Evolutionary conservation across 2,888 invertebrate species (phyloP), one percentile per base, ranked within the genome.

Genomic region (Hydrotaea cyrtoneurina): DNA sequence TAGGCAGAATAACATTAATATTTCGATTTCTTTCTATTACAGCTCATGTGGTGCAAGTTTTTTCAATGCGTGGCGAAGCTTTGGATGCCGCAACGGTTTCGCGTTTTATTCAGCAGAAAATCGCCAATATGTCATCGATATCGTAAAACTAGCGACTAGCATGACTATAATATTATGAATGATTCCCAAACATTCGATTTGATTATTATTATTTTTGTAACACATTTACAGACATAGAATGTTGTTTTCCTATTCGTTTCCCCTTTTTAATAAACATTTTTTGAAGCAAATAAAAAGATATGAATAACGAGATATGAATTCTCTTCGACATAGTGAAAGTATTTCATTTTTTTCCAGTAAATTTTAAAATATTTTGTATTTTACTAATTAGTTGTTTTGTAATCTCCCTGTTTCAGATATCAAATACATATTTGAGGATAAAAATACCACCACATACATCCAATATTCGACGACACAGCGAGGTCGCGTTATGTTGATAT

Each of bases 391-490:
- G 13, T 0, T 31, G 10, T 19, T 19, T 64, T 64, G 15, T 76
- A 11, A 72, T 0, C 79, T 84, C 17, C 86, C 26, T 80, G 23
- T 88, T 88, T 10, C 87, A 89, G 89, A 87, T 81, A 87, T 90
- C 15, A 90, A 89, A 82, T 90, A 89, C 36, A 86, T 91, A 13
- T 89, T 89, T 74, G 91, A 91, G 80, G 90, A 91, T 57, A 91
- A 91, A 77, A 88, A 88, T 69, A 88, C 89, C n/a, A 88, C 88
- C 69, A 88, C 89, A 7, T 89, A 90, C 59, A 88, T 92, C n/a
- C 92, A 91, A 82, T 92, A 92, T 86, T 89, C 92, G 26, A 92
- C 92, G 72, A 93, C 92, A 0, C 92, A 93, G 84, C 89, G 92
- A 0, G 92, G 92, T 1, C 90, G 92, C 2, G 90, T 91, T 0